Percentiles rank a stretch among this genome's conserved stretches.
These are phyloP conservation scores for Lycaena phlaeas DNA, from an alignment of 2,888 invertebrate genomes.

Conservation along the genomic window DNA sequence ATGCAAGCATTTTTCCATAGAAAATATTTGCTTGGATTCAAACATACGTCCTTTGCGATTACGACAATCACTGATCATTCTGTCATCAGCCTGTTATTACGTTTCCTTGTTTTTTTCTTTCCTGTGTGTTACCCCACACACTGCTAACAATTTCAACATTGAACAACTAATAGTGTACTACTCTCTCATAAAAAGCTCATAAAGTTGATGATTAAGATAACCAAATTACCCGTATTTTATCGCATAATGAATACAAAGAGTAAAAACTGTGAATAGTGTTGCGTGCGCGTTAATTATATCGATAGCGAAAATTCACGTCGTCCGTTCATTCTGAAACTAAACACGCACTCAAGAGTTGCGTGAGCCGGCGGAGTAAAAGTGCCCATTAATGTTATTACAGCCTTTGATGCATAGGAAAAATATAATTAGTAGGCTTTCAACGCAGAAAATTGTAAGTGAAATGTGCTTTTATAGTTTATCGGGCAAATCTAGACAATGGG, in stretches of 20 bases:
- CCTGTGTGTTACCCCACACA: too few species aligned
- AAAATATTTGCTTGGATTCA: too few species aligned
- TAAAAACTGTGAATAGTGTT: constrained; percentile 22
- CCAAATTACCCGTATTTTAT: constrained; percentile 4
- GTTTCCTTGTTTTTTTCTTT: too few species aligned
- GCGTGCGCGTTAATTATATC: constrained; percentile 54
- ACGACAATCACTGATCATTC: too few species aligned
- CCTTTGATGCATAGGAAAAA: constrained; percentile 13
- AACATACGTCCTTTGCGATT: too few species aligned
- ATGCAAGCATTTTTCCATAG: too few species aligned
- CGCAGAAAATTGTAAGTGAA: neutral
- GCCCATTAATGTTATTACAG: constrained; percentile 19
- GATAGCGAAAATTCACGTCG: constrained; percentile 43
- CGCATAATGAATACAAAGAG: constrained; percentile 1
- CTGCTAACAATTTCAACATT: too few species aligned
- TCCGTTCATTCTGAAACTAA: constrained; percentile 39
- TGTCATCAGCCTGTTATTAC: too few species aligned
- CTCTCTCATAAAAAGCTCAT: too few species aligned
- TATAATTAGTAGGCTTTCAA: constrained; percentile 13
- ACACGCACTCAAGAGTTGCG: constrained; percentile 17
- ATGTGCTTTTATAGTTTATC: neutral
- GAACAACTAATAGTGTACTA: too few species aligned
- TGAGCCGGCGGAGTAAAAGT: constrained; percentile 14
- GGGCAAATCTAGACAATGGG: too few species aligned
- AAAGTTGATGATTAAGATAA: too few species aligned